These are phyloP conservation scores for Lepas anatifera DNA, from an alignment of 2,888 invertebrate species.

Conservation along the genomic window DNA sequence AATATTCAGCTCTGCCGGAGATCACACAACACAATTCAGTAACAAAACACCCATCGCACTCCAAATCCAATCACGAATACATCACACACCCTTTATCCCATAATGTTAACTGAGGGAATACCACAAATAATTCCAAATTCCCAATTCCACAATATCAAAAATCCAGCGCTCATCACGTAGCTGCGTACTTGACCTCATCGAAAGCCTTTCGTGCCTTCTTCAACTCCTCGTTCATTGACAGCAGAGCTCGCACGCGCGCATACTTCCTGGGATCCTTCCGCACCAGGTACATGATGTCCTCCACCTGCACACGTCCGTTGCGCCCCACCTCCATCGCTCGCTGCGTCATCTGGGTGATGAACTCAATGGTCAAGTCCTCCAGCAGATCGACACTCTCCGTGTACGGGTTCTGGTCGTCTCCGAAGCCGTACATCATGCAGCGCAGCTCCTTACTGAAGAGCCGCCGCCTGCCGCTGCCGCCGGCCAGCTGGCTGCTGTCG, in stretches of 20 bases:
- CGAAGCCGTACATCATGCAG: constrained; percentile 99
- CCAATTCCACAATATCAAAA: no score
- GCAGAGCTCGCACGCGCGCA: constrained; percentile 88
- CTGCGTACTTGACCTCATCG: constrained; percentile 95
- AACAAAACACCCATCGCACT: no score
- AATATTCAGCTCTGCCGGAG: no score
- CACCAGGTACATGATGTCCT: constrained; percentile 92
- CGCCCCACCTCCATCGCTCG: constrained; percentile 91
- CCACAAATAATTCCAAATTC: no score
- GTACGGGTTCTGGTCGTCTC: constrained; percentile 97
- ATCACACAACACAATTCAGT: no score
- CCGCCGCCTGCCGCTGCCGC: constrained; percentile 44
- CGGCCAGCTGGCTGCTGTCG: neutral
- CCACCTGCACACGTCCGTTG: constrained; percentile 92
- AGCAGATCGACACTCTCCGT: constrained; percentile 96
- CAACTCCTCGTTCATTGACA: constrained; percentile 97
- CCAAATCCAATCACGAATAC: no score
- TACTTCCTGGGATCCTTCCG: constrained; percentile 93
- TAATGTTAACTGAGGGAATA: no score
- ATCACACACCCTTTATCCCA: no score
- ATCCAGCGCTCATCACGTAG: constrained; percentile 42
- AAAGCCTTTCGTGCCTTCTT: constrained; percentile 98
- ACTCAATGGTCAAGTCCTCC: constrained; percentile 95
- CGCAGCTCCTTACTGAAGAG: constrained; percentile 83
- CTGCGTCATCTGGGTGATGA: constrained; percentile 78